These are phyloP conservation scores for Dromococcyx pavoninus DNA, from an alignment of 2,797 vertebrate genomes.

Conservation along the genomic window DNA sequence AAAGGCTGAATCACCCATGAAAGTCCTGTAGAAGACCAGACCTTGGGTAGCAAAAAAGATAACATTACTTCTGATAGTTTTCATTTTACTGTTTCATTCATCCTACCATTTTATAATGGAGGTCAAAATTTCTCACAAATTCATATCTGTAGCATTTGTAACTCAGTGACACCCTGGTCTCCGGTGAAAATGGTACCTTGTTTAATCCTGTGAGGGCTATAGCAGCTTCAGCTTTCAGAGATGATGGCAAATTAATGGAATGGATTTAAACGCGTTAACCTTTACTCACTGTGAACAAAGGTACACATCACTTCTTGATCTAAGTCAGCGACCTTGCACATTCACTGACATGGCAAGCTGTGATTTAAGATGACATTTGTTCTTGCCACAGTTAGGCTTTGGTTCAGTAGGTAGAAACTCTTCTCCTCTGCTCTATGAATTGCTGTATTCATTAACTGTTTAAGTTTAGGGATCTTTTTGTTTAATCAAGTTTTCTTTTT, in stretches of 20 bases:
- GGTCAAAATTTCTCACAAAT: not conserved
- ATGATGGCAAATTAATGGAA: not conserved
- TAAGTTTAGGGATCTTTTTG: not conserved
- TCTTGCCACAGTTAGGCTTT: not conserved
- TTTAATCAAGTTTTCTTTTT: not conserved
- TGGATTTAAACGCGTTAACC: not conserved
- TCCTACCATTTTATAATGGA: not conserved
- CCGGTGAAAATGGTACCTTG: not conserved
- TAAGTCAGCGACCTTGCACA: not conserved
- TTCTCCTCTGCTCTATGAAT: not conserved
- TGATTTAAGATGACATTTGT: constrained; percentile 23
- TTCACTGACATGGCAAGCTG: not conserved
- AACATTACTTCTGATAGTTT: not conserved
- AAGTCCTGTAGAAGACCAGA: not conserved
- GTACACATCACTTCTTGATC: not conserved
- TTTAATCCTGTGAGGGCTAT: not conserved
- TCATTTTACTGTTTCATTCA: not conserved
- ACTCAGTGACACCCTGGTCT: not conserved
- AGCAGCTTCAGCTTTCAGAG: not conserved
- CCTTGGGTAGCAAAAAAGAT: not conserved
- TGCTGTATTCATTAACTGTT: not conserved
- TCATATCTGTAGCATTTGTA: not conserved
- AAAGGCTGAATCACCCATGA: not conserved
- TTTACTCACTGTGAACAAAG: not conserved
- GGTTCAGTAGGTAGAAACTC: not conserved